These are phyloP conservation scores for Pseudomyrmex pallidus DNA, from an alignment of 1,140 invertebrate genomes.

Conservation along the genomic window DNA sequence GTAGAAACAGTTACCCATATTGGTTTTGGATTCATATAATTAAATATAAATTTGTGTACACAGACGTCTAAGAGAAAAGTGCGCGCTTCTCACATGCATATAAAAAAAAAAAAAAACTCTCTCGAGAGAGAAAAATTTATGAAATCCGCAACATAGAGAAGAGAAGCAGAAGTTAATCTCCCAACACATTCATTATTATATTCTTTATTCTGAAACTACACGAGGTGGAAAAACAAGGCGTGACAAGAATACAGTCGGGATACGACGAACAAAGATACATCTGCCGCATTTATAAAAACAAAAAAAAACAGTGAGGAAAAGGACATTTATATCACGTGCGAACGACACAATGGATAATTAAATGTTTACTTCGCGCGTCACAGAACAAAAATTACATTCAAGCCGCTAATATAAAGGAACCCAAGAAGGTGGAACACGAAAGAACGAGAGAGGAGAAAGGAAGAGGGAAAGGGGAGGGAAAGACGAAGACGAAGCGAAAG, in stretches of 20 bases:
- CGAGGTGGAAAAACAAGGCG: no score
- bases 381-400: conserved; percentile 42
- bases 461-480: conserved; percentile 29
- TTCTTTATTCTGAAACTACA: no score
- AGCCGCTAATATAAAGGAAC: conserved; percentile 20
- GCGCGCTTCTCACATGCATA: no score
- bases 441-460: background rate
- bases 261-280: background rate
- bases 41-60: background rate
- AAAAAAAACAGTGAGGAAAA: background rate
- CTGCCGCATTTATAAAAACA: background rate
- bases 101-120: no score
- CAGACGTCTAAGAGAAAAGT: no score
- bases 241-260: background rate
- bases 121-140: no score
- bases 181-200: no score
- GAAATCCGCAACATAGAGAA: no score
- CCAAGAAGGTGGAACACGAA: conserved; percentile 4
- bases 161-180: no score
- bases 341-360: conserved; percentile 42
- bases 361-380: conserved; percentile 39
- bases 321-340: background rate
- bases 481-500: conserved; percentile 41
- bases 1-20: no score
- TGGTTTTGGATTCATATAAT: background rate